phyloP scores from a whole-genome alignment of 92 coral and sea anemone genomes.

The Muricea muricata region DNA sequence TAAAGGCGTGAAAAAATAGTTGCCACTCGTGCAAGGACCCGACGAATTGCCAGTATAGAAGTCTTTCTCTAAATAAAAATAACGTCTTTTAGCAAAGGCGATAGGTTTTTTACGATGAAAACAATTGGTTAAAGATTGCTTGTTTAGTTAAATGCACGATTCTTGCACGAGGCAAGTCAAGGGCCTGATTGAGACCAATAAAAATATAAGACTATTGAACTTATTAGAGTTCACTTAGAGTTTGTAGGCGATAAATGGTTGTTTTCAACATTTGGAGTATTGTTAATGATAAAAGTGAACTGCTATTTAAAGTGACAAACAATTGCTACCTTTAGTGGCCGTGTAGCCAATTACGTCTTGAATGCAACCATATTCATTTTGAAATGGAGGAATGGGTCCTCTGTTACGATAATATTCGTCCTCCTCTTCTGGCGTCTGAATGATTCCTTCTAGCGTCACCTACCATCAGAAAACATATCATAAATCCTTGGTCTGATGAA shows the following conservation, averaged over 20 bases:
- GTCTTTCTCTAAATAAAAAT: constrained; percentile 62
- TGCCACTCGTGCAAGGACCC: constrained; percentile 93
- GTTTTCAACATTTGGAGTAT: no score
- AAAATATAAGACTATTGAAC: no score
- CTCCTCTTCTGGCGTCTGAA: constrained; percentile 94
- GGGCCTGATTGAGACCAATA: no score
- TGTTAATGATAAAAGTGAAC: no score
- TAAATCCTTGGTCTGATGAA: no score
- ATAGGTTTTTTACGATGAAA: no score
- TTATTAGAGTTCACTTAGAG: no score
- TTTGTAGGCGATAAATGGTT: no score
- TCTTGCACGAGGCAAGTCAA: no score
- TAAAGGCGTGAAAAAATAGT: constrained; percentile 82
- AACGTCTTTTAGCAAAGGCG: background rate
- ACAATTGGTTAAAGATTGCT: no score
- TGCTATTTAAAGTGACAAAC: no score
- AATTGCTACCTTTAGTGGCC: constrained; percentile 9
- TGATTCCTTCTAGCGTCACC: constrained; percentile 96
- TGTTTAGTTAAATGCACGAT: no score
- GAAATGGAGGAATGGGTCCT: constrained; percentile 97
- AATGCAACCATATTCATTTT: constrained; percentile 97
- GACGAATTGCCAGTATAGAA: constrained; percentile 78
- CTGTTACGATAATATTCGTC: constrained; percentile 96
- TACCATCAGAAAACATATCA: constrained; percentile 19
- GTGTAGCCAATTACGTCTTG: constrained; percentile 97